Conservation (phyloP, 1,140 invertebrate species). For the Episyrphus balteatus region DNA sequence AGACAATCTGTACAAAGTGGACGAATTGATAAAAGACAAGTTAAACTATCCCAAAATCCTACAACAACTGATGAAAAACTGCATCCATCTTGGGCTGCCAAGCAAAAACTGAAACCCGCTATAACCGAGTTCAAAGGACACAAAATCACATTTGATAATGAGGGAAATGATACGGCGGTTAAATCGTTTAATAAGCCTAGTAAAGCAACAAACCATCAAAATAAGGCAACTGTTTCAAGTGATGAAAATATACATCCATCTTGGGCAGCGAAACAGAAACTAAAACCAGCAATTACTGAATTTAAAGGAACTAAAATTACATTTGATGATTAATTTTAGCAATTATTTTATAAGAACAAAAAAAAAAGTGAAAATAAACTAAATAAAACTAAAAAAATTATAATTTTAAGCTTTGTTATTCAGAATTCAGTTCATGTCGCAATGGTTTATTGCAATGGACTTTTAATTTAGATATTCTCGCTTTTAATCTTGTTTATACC, state of each 20-base stretch:
- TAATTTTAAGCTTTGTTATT: too few species aligned
- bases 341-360: too few species aligned
- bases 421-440: too few species aligned
- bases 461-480: too few species aligned
- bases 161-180: constrained; percentile 2
- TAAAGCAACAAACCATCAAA: constrained; percentile 1
- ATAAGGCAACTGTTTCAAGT: neutral
- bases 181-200: neutral
- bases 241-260: constrained; percentile 46
- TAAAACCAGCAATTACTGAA: constrained; percentile 23
- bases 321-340: constrained; percentile 19
- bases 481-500: too few species aligned
- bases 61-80: constrained; percentile 26
- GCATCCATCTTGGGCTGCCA: constrained; percentile 48
- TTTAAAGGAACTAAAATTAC: constrained; percentile 36
- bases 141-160: constrained; percentile 31
- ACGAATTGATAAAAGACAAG: neutral
- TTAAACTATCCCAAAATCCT: neutral
- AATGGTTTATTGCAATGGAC: too few species aligned
- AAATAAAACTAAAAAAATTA: neutral
- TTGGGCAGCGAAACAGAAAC: constrained; percentile 46
- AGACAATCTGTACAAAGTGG: neutral
- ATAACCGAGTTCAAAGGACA: constrained; percentile 20
- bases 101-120: constrained; percentile 30
- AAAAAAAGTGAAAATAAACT: too few species aligned